Conservation (phyloP, 1,140 invertebrate genomes). For the Elymnias hypermnestra region DNA sequence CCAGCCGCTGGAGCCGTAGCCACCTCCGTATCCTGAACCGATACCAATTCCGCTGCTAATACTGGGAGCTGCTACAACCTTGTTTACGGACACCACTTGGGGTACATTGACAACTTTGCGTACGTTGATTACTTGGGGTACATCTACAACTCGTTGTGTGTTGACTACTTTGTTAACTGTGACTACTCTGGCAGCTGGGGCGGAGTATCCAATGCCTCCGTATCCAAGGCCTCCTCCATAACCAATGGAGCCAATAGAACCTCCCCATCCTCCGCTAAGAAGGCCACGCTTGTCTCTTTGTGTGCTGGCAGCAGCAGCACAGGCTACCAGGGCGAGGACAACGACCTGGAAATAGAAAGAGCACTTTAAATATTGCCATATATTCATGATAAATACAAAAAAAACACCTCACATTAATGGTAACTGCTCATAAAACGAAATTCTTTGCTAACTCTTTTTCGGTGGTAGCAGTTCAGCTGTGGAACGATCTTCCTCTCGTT, state of each 20-base stretch:
- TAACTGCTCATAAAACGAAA: too few species aligned
- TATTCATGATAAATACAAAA: too few species aligned
- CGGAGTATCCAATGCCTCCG: constrained; percentile 16
- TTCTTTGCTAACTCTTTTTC: too few species aligned
- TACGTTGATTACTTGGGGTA: constrained; percentile 39
- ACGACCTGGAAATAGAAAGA: background rate
- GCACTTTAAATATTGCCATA: background rate
- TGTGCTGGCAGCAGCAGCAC: constrained; percentile 19
- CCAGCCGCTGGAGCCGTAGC: constrained; percentile 30
- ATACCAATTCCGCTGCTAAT: constrained; percentile 17
- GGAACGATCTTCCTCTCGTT: too few species aligned
- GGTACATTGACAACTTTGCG: constrained; percentile 43
- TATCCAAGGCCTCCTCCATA: constrained; percentile 5
- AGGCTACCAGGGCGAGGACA: constrained; percentile 22
- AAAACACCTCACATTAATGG: too few species aligned
- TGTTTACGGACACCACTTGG: constrained; percentile 44
- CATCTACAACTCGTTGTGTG: constrained; percentile 34
- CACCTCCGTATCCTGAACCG: constrained; percentile 15
- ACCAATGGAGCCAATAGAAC: background rate
- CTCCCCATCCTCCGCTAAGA: constrained; percentile 15
- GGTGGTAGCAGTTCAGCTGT: too few species aligned
- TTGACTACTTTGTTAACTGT: constrained; percentile 40
- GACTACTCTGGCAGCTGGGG: constrained; percentile 28
- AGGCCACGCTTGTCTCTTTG: constrained; percentile 22
- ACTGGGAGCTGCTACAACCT: constrained; percentile 33